These are phyloP conservation scores for Astyanax mexicanus DNA, from an alignment of 2,797 vertebrate genomes.

Conservation along the genomic window DNA sequence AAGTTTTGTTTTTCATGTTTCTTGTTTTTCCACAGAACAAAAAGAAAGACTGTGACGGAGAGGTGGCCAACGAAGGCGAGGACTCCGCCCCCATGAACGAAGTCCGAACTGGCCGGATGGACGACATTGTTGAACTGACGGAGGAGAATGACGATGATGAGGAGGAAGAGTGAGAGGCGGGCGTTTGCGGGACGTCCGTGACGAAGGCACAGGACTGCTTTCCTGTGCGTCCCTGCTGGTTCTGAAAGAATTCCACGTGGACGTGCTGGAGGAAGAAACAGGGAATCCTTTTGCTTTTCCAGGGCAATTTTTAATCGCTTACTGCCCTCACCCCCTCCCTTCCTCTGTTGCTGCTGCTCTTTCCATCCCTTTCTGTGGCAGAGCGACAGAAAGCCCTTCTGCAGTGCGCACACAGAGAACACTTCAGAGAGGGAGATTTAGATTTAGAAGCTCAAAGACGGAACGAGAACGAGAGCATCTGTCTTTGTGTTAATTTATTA, in stretches of 20 bases:
- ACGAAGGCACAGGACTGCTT: not conserved
- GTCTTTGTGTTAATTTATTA: constrained; percentile 43
- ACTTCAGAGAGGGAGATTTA: constrained; percentile 38
- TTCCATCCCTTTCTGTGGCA: constrained; percentile 29
- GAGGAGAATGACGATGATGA: constrained; percentile 83
- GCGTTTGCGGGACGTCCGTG: not conserved
- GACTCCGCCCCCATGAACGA: constrained; percentile 93
- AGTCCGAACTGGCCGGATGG: constrained; percentile 85
- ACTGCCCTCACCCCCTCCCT: constrained; percentile 21
- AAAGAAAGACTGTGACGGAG: constrained; percentile 85
- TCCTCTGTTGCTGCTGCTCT: constrained; percentile 28
- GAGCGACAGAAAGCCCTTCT: constrained; percentile 14
- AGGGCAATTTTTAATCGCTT: constrained; percentile 51
- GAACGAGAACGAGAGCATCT: not conserved
- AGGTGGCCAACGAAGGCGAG: constrained; percentile 87
- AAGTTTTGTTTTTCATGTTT: not conserved
- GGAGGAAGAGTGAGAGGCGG: constrained; percentile 32
- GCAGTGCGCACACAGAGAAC: constrained; percentile 30
- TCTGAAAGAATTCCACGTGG: constrained; percentile 16
- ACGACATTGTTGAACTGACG: constrained; percentile 92
- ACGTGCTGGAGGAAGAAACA: constrained; percentile 18
- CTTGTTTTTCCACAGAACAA: constrained; percentile 77
- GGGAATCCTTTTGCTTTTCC: constrained; percentile 32
- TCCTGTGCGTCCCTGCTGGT: constrained; percentile 10
- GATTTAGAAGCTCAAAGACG: constrained; percentile 17